These are phyloP conservation scores for Lucilia sericata DNA, from an alignment of 1,140 invertebrate genomes.

Conservation along the genomic window DNA sequence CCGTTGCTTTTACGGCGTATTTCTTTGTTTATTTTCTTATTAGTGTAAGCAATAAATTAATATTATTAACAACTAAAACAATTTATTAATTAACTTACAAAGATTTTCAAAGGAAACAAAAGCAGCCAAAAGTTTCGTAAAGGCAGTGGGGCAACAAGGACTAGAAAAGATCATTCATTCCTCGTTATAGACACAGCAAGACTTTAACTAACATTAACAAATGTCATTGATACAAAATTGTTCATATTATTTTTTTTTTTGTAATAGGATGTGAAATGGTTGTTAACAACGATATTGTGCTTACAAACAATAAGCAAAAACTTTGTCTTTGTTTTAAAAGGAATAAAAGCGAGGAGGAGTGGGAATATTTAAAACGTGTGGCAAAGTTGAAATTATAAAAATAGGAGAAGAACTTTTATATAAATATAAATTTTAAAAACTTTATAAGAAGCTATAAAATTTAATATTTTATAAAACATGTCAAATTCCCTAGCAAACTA, in stretches of 20 bases:
- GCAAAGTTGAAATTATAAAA: no score
- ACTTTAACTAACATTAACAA: background rate
- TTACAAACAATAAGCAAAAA: background rate
- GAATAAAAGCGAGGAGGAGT: no score
- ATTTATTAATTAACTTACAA: constrained; percentile 39
- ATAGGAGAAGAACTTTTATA: no score
- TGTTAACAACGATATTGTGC: background rate
- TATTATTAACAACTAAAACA: constrained; percentile 38
- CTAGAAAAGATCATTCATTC: background rate
- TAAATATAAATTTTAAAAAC: no score
- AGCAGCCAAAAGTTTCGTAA: background rate
- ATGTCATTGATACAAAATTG: constrained; percentile 1
- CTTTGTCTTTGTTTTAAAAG: no score
- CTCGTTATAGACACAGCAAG: background rate
- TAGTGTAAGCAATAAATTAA: constrained; percentile 33
- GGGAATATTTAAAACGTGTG: no score
- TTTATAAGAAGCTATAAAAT: no score
- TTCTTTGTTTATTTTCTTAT: background rate
- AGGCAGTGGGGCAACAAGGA: background rate
- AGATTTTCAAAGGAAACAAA: constrained; percentile 8
- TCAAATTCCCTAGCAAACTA: no score
- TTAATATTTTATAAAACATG: no score
- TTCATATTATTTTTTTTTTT: background rate
- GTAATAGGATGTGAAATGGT: background rate
- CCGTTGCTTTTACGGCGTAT: background rate